Conservation (phyloP, 2,113 vertebrate genomes). For the Pholis gunnellus region DNA sequence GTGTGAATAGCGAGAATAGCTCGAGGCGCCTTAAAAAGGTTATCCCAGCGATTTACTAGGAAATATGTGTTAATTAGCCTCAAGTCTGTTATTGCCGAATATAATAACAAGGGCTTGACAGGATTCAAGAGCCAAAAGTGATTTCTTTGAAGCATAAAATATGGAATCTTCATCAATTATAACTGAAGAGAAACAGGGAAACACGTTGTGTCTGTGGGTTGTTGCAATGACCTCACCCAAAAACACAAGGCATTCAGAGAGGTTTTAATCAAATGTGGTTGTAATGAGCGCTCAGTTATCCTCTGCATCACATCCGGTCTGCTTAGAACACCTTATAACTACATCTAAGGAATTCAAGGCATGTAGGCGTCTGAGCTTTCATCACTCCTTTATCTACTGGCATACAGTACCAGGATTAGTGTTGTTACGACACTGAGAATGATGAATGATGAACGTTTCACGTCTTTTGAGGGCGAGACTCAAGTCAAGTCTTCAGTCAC, state of each 20-base stretch:
- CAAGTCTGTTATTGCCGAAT: neutral
- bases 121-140: neutral
- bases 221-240: conserved; percentile 41
- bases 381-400: neutral
- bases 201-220: conserved; percentile 20
- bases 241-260: conserved; percentile 22
- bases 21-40: neutral
- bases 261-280: neutral
- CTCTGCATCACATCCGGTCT: neutral
- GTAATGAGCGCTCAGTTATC: neutral
- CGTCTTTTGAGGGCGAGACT: neutral
- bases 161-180: neutral
- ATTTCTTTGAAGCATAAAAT: neutral
- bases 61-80: neutral
- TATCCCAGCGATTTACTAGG: neutral
- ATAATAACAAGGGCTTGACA: neutral
- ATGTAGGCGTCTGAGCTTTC: neutral
- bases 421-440: neutral
- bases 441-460: neutral
- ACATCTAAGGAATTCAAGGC: neutral
- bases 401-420: neutral
- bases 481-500: neutral
- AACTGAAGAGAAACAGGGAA: neutral
- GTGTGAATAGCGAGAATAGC: neutral
- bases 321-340: neutral